Evolutionary conservation across 2,888 invertebrate genomes (phyloP).

Genomic region (Lutraria lutraria): DNA sequence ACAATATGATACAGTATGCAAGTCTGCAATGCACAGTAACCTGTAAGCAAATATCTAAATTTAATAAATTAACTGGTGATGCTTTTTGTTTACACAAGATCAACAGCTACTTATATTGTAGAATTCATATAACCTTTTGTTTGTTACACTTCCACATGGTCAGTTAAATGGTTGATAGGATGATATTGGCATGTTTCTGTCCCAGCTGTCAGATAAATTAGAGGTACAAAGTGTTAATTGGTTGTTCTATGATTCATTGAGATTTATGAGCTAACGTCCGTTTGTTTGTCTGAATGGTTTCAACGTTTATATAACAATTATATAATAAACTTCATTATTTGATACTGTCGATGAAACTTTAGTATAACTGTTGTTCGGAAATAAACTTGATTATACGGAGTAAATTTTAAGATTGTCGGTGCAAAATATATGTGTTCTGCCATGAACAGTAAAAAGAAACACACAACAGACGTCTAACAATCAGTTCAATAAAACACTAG

Average conservation of each 20-base stretch:
- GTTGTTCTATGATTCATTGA: neutral
- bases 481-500: neutral
- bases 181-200: too few relatives aligned
- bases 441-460: neutral
- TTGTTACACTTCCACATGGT: too few relatives aligned
- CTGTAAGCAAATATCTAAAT: too few relatives aligned
- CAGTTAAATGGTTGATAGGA: too few relatives aligned
- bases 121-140: too few relatives aligned
- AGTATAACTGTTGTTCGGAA: neutral
- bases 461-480: neutral
- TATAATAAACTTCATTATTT: neutral
- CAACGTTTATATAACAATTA: neutral
- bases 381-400: neutral
- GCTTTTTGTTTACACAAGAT: too few relatives aligned
- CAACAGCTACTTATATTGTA: too few relatives aligned
- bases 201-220: too few relatives aligned
- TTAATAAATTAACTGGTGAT: too few relatives aligned
- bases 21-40: too few relatives aligned
- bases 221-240: neutral
- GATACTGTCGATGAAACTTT: neutral
- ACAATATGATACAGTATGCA: too few relatives aligned
- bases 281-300: neutral
- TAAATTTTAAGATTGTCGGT: neutral
- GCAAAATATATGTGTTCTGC: constrained; percentile 1
- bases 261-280: neutral